Evolutionary conservation across 1,140 invertebrate species (phyloP).

Genomic region (Arctopsyche grandis): DNA sequence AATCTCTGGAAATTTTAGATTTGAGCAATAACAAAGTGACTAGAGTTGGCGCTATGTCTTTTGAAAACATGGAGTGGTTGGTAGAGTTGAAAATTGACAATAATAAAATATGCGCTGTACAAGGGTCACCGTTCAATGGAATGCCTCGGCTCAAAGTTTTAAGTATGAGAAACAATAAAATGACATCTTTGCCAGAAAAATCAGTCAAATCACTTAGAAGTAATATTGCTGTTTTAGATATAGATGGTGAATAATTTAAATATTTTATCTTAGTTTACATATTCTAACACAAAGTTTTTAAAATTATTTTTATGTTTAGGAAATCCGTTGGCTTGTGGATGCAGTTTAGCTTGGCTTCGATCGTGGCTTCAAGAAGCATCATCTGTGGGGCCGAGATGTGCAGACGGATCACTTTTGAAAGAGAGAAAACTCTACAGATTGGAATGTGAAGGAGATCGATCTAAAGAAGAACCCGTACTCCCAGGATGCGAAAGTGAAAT

Average conservation of each 20-base stretch:
- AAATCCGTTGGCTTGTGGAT: conserved; percentile 84
- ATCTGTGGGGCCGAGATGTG: conserved; percentile 76
- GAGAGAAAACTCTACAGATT: conserved; percentile 74
- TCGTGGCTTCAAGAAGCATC: conserved; percentile 81
- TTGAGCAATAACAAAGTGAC: conserved; percentile 81
- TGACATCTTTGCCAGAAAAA: conserved; percentile 78
- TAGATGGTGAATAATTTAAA: conserved; percentile 74
- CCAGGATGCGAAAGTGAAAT: conserved; percentile 73
- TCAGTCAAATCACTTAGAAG: conserved; percentile 79
- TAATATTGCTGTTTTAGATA: conserved; percentile 84
- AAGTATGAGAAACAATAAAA: conserved; percentile 80
- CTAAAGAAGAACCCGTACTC: conserved; percentile 67
- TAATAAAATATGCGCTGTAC: conserved; percentile 77
- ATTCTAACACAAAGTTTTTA: background rate
- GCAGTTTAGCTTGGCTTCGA: conserved; percentile 81
- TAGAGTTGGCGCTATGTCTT: conserved; percentile 72
- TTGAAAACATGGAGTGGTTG: conserved; percentile 81
- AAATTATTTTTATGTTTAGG: conserved; percentile 63
- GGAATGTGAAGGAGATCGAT: conserved; percentile 69
- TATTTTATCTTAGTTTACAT: background rate
- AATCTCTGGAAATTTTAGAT: conserved; percentile 83
- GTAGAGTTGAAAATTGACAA: conserved; percentile 85
- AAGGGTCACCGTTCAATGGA: conserved; percentile 78
- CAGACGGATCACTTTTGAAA: conserved; percentile 77
- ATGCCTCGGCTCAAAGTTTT: conserved; percentile 85